Base-by-base conservation (phyloP, 2,113 vertebrate species). In the Daboia siamensis region DNA sequence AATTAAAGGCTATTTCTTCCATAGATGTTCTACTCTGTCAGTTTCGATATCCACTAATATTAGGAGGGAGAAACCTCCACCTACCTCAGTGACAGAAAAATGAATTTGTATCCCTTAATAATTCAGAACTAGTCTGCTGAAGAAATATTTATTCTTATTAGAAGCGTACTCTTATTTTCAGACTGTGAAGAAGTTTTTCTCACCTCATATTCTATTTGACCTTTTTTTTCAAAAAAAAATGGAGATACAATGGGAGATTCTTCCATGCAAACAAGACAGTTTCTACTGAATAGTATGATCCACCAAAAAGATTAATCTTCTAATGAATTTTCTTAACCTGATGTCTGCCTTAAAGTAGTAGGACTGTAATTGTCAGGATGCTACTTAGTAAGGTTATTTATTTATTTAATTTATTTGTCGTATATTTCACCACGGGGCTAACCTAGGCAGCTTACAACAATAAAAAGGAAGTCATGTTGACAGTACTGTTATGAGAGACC, bases 81-180 rank as follows among this genome's bases (percentile, higher is more conserved):
- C 24, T 88, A 69, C 55, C 93, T 93, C n/a, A 91, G 90, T 92
- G 94, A 92, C 15, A 94, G 94, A 90, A 52, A 89, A 95, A 92
- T 95, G 94, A 91, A 92, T 93, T 89, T 90, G 33, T 80, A 39
- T 6, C 69, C 33, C 69, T 80, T 80, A 8, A 80, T 39, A 80
- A 33, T 80, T 80, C 17, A 39, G 69, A 1, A 51, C 69, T 17
- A 33, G 13, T 69, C 64, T 74, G 13, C 64, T 33, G n/a, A 74
- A 74, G 64, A 33, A 33, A 74, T 74, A 17, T 33, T 74, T 33
- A 17, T 33, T 74, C n/a, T 74, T 17, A 74, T 17, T 74, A 74
- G 12, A 5, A 33, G 64, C 2, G 15, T 15, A 64, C 10, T 64
- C 59, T 29, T 26, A 15, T 33, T 74, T 74, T 74, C 64, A 74